Evolutionary conservation across 2,113 vertebrate genomes (phyloP).

Genomic region (Felis chaus): DNA sequence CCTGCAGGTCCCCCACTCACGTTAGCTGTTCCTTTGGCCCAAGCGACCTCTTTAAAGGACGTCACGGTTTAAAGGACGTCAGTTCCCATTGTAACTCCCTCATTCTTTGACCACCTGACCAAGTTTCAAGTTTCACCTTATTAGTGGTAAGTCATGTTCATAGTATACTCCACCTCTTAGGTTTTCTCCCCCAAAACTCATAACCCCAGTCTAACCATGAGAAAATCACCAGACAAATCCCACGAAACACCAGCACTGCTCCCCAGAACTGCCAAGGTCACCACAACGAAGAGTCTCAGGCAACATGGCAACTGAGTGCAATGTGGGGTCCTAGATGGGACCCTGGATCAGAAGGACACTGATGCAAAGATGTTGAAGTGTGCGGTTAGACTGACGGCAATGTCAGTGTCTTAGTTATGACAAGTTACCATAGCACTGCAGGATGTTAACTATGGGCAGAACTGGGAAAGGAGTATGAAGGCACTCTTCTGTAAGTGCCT

Average conservation of each 20-base stretch:
- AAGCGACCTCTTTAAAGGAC: fast-evolving
- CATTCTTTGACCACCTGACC: neutral
- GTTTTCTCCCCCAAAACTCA: neutral
- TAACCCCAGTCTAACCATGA: neutral
- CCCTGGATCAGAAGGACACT: neutral
- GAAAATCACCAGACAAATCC: neutral
- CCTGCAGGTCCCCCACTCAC: neutral
- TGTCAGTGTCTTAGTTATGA: neutral
- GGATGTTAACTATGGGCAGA: neutral
- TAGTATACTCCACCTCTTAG: fast-evolving
- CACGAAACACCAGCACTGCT: neutral
- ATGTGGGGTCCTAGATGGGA: neutral
- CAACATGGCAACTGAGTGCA: fast-evolving
- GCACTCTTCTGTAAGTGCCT: neutral
- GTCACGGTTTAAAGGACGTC: neutral
- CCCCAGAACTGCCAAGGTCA: neutral
- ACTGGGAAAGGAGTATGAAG: fast-evolving
- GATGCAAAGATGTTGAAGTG: neutral
- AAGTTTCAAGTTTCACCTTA: neutral
- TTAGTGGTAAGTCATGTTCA: fast-evolving
- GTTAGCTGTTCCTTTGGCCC: fast-evolving
- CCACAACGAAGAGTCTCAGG: neutral
- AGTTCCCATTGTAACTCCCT: neutral
- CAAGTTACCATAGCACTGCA: fast-evolving
- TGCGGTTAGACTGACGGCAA: fast-evolving